A percentile compares a stretch with the other conserved stretches of the same genome.
Evolutionary conservation across 2,888 invertebrate species (phyloP).

Genomic region (Pimpla rufipes): DNA sequence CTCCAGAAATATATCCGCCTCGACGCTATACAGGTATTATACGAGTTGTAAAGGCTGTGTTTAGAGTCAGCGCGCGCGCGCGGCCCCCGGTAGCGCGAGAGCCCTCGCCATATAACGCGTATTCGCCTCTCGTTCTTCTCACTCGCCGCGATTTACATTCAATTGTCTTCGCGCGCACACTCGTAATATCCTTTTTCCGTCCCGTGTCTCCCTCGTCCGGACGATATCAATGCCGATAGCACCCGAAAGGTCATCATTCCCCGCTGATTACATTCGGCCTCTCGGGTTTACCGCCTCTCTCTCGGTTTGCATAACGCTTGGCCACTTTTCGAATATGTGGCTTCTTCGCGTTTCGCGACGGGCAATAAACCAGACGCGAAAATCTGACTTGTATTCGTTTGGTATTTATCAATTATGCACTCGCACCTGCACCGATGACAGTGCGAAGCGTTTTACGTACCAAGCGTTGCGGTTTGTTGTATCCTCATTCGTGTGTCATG

Average conservation of each 20-base stretch:
- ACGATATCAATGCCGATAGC: not conserved
- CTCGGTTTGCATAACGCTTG: not conserved
- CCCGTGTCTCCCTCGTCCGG: not conserved
- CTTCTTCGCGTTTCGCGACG: not conserved
- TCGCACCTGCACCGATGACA: not conserved
- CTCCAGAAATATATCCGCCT: conserved; percentile 36
- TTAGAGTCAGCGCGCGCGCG: conserved; percentile 7
- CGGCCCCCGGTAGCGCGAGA: not conserved
- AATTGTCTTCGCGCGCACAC: not conserved
- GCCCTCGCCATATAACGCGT: not conserved
- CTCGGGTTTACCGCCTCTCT: not conserved
- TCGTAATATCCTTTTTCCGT: not conserved
- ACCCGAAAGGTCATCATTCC: not conserved
- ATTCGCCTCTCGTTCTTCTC: conserved; percentile 8
- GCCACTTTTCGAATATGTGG: not conserved
- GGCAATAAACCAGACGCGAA: not conserved
- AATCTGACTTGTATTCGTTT: not conserved
- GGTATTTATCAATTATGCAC: not conserved
- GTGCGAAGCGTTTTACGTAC: not conserved
- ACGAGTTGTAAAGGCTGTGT: conserved; percentile 10
- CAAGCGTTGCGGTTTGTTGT: not conserved
- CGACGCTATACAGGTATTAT: conserved; percentile 12
- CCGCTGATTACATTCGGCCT: not conserved
- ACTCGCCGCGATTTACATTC: not conserved
- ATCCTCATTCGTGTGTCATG: not conserved